A percentile compares a stretch with the other conserved stretches of the same genome.
phyloP scores from a whole-genome alignment of 1,140 invertebrate genomes.

The Acromyrmex heyeri region DNA sequence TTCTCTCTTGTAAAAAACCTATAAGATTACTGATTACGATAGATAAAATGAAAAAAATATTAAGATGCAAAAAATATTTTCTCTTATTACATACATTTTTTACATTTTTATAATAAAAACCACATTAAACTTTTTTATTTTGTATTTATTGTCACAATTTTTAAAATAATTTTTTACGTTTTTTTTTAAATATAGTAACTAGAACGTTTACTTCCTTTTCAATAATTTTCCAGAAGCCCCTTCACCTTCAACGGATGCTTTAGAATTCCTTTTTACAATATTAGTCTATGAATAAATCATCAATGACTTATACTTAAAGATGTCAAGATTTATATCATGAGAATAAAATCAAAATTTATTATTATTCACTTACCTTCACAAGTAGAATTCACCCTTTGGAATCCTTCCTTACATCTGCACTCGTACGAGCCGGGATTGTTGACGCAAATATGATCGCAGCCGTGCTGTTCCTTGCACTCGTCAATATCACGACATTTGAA shows the following conservation, averaged over 20 bases:
- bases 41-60: not conserved
- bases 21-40: not conserved
- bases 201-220: not conserved
- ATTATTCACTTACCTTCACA: slow-evolving; percentile 77
- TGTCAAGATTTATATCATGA: not conserved
- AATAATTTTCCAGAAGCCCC: not conserved
- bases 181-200: not conserved
- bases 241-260: not conserved
- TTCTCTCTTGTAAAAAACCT: not conserved
- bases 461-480: slow-evolving; percentile 90
- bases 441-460: slow-evolving; percentile 91
- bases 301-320: not conserved
- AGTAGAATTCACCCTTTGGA: slow-evolving; percentile 74
- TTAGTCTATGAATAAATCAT: not conserved
- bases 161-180: not conserved
- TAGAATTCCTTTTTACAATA: not conserved
- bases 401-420: slow-evolving; percentile 90
- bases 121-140: not conserved
- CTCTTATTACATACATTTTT: not conserved
- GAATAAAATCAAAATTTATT: not conserved
- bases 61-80: not conserved
- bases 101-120: not conserved
- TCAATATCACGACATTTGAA: slow-evolving; percentile 88
- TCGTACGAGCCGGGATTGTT: slow-evolving; percentile 93
- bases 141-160: not conserved